Evolutionary conservation across 2,888 invertebrate species (phyloP), one percentile per base, ranked within the genome.

Genomic region (Selenia dentaria): DNA sequence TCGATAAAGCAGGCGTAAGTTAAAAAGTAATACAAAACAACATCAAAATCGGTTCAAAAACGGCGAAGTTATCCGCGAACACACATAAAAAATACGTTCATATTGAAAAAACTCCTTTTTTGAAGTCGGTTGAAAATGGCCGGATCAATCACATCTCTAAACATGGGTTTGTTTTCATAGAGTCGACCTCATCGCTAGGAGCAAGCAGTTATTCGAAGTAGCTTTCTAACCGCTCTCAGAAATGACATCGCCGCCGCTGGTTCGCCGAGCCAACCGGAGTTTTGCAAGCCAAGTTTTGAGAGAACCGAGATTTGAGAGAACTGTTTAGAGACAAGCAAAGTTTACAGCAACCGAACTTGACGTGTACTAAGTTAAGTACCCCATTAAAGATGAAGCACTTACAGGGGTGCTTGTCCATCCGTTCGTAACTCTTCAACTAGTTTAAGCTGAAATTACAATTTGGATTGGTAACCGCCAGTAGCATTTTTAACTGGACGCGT

Each of bases 151-250:
- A 25, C 13, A 22, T 5, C 6, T 8, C 35, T 13, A 33, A 3
- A 6, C 8, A 35, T 11, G 10, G 26, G 11, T 36, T 35, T 27
- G 22, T 18, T 14, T 25, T 18, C 16, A 33, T 33, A 12, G 9
- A 25, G 33, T 24, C 12, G 24, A 25, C 6, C 14, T 25, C 14
- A n/a, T 4, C 20, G 8, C 11, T 10, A 4, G 8, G 18, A 31
- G 24, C 25, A 25, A 34, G 34, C 9, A 33, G 24, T 35, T 35
- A 35, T 35, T 6, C 14, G 14, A 9, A 35, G 3, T 16, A 16
- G 3, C 16, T 16, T 16, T 16, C 3, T 33, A 12, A 36, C 26
- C 16, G 11, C 18, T 2, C 26, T 36, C 18, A 26, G 16, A 18
- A 25, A 16, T 2, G 26, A 27, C 35, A 26, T 36, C 16, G 10